Base-by-base conservation (phyloP, 2,888 invertebrate genomes). In the Drosophila limbata region DNA sequence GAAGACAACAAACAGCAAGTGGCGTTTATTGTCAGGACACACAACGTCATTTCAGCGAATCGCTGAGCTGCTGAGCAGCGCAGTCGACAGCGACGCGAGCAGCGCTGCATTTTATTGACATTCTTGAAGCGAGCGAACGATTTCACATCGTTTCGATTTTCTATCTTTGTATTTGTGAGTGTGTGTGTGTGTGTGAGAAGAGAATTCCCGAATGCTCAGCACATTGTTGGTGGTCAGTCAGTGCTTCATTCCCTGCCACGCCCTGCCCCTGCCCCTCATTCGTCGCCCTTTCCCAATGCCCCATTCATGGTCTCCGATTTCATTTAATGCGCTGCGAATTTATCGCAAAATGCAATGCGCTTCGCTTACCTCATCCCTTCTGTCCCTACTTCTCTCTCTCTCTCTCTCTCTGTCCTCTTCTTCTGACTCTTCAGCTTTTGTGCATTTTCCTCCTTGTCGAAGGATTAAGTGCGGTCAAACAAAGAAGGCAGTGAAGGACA, bases 171-270 rank as follows among this genome's bases (percentile, higher is more conserved):
- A 62, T 62, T 78, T 87, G 82, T 81, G 79, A 65, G 87, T 21
- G 50, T 25, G 25, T 25, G 25, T 25, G 25, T 25, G 25, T 28
- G 66, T 79, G 73, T 67, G 86, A 53, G 83, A 60, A 87, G 73
- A 53, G 79, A 71, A 88, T 85, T 79, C 77, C 56, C 79, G 66
- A 79, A 77, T 81, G 71, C 69, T 68, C 76, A 51, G 45, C 66
- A 70, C 89, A 88, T 89, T 89, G 88, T 76, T 81, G 84, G 68
- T 85, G 89, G 89, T 80, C 89, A 85, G 62, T 72, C 69, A 56
- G 51, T 39, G 39, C 35, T 11, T 9, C 42, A 17, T 11, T 11
- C n/a, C 1, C 4, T 37, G 57, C 45, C 37, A 47, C 37, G 15
- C 37, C 25, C 25, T 25, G 25, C 25, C 25, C 25, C 37, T 11